Base-by-base conservation (phyloP, 2,797 vertebrate species). In the Macrochelys suwanniensis region DNA sequence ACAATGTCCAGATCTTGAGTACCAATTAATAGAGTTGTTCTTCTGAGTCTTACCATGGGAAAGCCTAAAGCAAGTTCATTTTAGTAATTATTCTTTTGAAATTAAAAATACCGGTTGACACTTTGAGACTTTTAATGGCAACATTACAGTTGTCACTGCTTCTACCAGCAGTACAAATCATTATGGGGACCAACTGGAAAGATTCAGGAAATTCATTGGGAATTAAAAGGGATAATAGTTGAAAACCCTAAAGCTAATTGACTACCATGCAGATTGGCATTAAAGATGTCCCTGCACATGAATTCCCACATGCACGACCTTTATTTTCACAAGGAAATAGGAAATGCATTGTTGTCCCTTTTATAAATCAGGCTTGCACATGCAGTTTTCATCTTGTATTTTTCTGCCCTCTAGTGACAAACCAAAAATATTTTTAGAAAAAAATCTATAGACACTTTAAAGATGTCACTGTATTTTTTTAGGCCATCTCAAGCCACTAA, bases 321-420 rank as follows among this genome's bases (percentile, higher is more conserved):
- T 51, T 33, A 57, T 56, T 19, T 80, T 33, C 53, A 11, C 71
- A 89, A 25, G 2, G 15, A 85, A 65, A 95, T 71, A 89, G n/a
- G 11, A 81, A 92, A 78, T 9, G 0, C 3, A 19, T 93, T 82
- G 3, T 83, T 84, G 89, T 71, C 10, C 89, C 87, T n/a, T 45
- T 7, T 85, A 77, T 16, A 31, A 77, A 49, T 47, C 15, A 28
- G 71, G 12, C 37, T 28, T 74, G 42, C 42, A 54, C 19, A 31
- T 23, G 13, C 8, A 5, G 4, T 28, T 84, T 90, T 54, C 31
- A 47, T 79, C 33, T 88, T 76, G 26, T 94, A 77, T 84, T 90
- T 68, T 96, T 42, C 95, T 97, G 97, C 95, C 97, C 95, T 92
- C 97, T 97, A 95, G 96, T 53, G 97, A 93, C 87, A 54, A 93